Conservation (phyloP, 2,113 vertebrate genomes). For the Vireo altiloquus region DNA sequence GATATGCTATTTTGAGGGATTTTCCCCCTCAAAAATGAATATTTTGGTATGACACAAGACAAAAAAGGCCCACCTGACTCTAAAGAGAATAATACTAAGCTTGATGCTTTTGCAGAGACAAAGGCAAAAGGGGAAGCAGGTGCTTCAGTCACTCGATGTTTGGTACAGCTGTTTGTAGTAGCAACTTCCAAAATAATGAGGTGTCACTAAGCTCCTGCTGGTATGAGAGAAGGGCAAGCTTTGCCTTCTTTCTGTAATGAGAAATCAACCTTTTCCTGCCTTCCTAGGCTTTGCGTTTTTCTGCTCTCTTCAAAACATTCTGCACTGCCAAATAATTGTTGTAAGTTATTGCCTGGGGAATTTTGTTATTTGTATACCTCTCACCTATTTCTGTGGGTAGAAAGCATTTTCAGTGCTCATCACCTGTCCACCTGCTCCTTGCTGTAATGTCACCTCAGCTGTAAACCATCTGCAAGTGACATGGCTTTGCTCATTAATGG, state of each 20-base stretch:
- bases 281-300: background rate
- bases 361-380: background rate
- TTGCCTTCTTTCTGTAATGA: background rate
- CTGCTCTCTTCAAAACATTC: background rate
- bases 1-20: background rate
- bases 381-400: background rate
- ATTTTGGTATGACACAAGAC: background rate
- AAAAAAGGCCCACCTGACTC: background rate
- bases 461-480: background rate
- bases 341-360: background rate
- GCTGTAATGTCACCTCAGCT: background rate
- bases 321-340: background rate
- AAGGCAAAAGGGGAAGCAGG: background rate
- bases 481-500: conserved; percentile 4
- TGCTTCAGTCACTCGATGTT: background rate
- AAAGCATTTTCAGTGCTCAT: background rate
- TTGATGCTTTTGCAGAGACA: background rate
- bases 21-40: background rate
- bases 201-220: background rate
- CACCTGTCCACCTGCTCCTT: background rate
- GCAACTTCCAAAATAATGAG: conserved; percentile 47
- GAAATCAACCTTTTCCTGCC: background rate
- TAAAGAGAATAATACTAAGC: background rate
- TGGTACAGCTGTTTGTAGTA: conserved; percentile 27
- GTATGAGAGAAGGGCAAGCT: background rate